Percentiles rank a stretch among this genome's conserved stretches.
phyloP scores from a whole-genome alignment of 2,797 vertebrate genomes.

The Spinibarbus caldwelli region DNA sequence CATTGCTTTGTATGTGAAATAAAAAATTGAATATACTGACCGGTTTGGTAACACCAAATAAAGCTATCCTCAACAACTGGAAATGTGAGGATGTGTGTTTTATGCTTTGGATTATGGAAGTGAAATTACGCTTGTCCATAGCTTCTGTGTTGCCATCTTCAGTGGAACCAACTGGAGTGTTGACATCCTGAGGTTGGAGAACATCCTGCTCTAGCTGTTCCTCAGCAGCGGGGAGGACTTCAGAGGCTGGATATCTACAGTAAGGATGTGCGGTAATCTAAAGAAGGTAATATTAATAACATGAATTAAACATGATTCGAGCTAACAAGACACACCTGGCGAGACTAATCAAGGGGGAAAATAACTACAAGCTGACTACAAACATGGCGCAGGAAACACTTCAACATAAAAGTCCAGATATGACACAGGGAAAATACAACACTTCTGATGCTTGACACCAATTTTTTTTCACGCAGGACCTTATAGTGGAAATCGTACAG shows the following conservation, averaged over 20 bases:
- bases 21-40: background rate
- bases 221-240: background rate
- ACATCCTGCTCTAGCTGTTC: background rate
- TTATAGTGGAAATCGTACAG: background rate
- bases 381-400: too few species aligned
- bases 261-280: background rate
- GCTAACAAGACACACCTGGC: background rate
- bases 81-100: background rate
- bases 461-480: background rate
- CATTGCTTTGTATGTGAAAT: too few species aligned
- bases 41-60: background rate
- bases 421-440: background rate
- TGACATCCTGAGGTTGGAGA: background rate
- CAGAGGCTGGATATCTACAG: background rate
- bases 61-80: background rate
- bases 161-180: background rate
- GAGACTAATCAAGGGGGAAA: too few species aligned
- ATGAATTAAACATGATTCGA: too few species aligned
- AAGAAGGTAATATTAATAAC: background rate
- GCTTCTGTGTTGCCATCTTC: background rate
- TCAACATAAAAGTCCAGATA: background rate
- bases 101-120: background rate
- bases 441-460: background rate
- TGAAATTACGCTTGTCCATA: background rate
- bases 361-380: background rate